A percentile compares a stretch with the other conserved stretches of the same genome.
phyloP scores from a whole-genome alignment of 2,888 invertebrate genomes.

The Amblyjoppa fuscipennis region DNA sequence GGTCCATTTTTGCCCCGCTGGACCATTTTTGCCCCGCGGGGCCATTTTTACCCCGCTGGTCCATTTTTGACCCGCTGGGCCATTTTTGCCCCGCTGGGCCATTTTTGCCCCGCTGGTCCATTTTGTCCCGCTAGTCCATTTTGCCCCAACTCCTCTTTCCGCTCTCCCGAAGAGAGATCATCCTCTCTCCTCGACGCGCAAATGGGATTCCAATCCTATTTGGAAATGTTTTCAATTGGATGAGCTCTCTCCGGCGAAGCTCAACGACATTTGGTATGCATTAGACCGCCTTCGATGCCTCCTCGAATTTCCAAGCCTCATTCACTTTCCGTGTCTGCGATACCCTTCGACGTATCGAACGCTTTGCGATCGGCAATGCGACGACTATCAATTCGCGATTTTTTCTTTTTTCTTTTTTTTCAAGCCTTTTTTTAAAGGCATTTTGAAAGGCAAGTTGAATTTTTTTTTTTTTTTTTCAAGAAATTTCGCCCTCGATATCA shows the following conservation, averaged over 20 bases:
- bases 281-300: slow-evolving; percentile 72
- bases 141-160: background rate
- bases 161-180: background rate
- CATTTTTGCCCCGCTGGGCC: too few relatives aligned
- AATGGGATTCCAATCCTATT: slow-evolving; percentile 72
- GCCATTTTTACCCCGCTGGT: too few relatives aligned
- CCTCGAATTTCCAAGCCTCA: slow-evolving; percentile 49
- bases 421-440: background rate
- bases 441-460: too few relatives aligned
- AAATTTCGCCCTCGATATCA: background rate
- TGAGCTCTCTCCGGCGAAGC: slow-evolving; percentile 68
- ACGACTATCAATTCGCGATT: slow-evolving; percentile 13
- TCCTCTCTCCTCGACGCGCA: slow-evolving; percentile 31
- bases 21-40: background rate
- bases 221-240: slow-evolving; percentile 78
- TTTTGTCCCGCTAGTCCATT: too few relatives aligned
- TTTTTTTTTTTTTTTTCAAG: background rate
- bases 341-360: slow-evolving; percentile 27
- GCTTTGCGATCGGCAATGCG: slow-evolving; percentile 7
- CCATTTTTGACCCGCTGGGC: too few relatives aligned
- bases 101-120: too few relatives aligned
- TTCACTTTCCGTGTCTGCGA: slow-evolving; percentile 43
- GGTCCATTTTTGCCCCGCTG: too few relatives aligned
- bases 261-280: slow-evolving; percentile 80
- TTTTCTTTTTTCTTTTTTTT: slow-evolving; percentile 13